Conservation (phyloP, 1,140 invertebrate species). For the Drosophila melanogaster region DNA sequence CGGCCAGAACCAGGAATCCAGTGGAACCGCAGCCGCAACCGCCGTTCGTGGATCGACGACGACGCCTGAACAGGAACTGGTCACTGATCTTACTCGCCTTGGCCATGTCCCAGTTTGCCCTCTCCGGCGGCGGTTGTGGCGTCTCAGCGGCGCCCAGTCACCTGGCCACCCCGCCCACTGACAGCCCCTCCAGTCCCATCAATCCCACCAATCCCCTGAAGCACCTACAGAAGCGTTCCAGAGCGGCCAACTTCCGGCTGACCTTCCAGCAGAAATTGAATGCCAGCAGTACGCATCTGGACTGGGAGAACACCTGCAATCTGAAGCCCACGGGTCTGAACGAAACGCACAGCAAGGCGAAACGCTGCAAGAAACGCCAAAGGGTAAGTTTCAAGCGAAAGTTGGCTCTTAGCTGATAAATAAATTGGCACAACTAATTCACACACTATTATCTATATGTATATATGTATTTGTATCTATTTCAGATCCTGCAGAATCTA, state of each 20-base stretch:
- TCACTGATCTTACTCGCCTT: slow-evolving; percentile 41
- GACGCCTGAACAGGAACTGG: slow-evolving; percentile 5
- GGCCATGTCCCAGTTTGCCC: slow-evolving; percentile 49
- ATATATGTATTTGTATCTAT: neutral
- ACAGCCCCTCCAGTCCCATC: neutral
- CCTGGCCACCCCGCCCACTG: neutral
- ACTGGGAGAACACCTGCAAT: slow-evolving; percentile 64
- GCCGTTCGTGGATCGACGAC: slow-evolving; percentile 21
- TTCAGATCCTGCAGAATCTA: slow-evolving; percentile 40
- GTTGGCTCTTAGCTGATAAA: too few relatives aligned
- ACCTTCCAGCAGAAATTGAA: slow-evolving; percentile 45
- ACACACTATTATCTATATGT: neutral
- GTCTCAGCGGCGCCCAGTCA: slow-evolving; percentile 1
- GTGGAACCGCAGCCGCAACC: slow-evolving; percentile 20
- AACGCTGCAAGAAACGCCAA: slow-evolving; percentile 45
- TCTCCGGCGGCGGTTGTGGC: slow-evolving; percentile 11
- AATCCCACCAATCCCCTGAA: neutral
- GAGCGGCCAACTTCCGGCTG: slow-evolving; percentile 18
- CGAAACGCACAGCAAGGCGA: neutral
- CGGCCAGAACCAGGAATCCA: slow-evolving; percentile 51
- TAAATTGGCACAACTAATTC: neutral
- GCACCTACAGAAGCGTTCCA: slow-evolving; percentile 48
- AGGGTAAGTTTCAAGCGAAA: slow-evolving; percentile 32
- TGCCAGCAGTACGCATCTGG: slow-evolving; percentile 13
- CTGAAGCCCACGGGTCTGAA: slow-evolving; percentile 28